Evolutionary conservation across 2,888 invertebrate species (phyloP), one percentile per base, ranked within the genome.

Genomic region (Oscheius onirici): DNA sequence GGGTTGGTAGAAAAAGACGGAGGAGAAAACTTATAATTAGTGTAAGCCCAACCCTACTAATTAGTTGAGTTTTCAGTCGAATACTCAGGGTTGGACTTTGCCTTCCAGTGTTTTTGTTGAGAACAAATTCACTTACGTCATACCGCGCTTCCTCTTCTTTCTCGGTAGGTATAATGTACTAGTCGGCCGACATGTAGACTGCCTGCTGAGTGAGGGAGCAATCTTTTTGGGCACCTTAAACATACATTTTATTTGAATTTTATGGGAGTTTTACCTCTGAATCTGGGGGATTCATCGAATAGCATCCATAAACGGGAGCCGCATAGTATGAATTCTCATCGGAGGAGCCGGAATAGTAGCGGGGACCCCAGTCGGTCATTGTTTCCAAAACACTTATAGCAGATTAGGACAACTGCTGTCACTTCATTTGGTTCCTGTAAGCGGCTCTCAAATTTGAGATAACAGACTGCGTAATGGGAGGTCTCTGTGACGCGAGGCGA

Each of bases 131-230:
- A 52, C 66, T 66, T 28, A 66, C 54, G 66, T 41, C 52, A 66
- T 54, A 3, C 66, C 66, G 6, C 52, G 43, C 43, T 66, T 66
- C 44, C 46, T 41, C 67, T 75, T 81, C 65, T 79, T 81, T 26
- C 72, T 68, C 40, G 82, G 82, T 49, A 82, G 55, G 68, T 82
- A 82, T 15, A 82, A 71, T 40, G 78, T 78, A 67, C 77, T 80
- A 13, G 80, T 75, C 17, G 82, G 82, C 15, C 82, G 74, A 66
- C 76, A 79, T 34, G 82, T 73, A 1, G 76, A 78, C 34, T 76
- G 76, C 17, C 80, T 68, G 52, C 79, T 74, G 46, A 79, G 54
- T 8, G 72, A 67, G n/a, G 76, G 76, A 28, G 79, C 76, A 22
- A 61, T 41, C 28, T 79, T 79, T 43, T 71, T 65, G 22, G 78